Conservation (phyloP, 2,113 vertebrate genomes). For the Acrocephalus kingi region DNA sequence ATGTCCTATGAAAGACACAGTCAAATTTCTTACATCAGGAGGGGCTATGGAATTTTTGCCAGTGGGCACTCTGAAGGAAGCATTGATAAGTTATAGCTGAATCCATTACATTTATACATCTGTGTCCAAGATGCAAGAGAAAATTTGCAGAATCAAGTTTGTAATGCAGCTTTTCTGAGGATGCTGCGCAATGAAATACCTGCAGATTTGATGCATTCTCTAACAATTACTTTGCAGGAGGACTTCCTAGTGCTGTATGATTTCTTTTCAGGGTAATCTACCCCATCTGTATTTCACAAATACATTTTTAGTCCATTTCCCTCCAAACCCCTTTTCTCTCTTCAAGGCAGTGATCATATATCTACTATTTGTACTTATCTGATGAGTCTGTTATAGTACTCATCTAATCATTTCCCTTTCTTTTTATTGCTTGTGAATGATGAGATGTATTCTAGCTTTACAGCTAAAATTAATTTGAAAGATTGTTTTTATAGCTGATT, state of each 20-base stretch:
- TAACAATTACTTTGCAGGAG: background rate
- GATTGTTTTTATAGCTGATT: background rate
- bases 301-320: background rate
- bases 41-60: background rate
- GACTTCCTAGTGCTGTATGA: background rate
- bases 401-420: background rate
- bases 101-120: background rate
- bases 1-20: background rate
- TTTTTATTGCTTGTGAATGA: background rate
- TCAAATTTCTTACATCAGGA: background rate
- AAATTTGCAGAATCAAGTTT: background rate
- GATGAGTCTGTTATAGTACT: background rate
- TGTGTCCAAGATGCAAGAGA: background rate
- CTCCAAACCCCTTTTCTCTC: background rate
- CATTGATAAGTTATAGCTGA: background rate
- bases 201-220: background rate
- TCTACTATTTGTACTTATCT: background rate
- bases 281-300: background rate
- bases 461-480: background rate
- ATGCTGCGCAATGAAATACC: background rate
- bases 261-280: background rate
- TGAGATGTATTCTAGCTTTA: background rate
- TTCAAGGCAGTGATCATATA: background rate
- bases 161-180: background rate
- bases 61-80: background rate